These are phyloP conservation scores for Drosophila arizonae DNA, from an alignment of 1,140 invertebrate genomes.

Conservation along the genomic window DNA sequence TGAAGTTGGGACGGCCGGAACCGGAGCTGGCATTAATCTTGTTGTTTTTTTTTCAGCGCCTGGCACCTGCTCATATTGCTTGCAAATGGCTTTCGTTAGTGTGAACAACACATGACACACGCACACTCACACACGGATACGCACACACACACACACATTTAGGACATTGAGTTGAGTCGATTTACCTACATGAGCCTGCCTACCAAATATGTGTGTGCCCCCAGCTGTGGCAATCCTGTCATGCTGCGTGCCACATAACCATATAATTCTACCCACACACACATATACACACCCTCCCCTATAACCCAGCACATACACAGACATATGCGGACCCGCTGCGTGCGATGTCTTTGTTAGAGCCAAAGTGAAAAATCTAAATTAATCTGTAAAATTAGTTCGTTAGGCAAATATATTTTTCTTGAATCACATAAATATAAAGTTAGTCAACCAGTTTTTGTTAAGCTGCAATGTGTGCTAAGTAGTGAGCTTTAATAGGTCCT, in stretches of 20 bases:
- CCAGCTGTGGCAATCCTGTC: slow-evolving; percentile 49
- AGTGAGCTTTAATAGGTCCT: neutral
- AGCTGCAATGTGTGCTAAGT: neutral
- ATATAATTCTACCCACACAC: slow-evolving; percentile 27
- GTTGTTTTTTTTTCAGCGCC: slow-evolving; percentile 23
- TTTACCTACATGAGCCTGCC: slow-evolving; percentile 16
- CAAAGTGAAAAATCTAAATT: slow-evolving; percentile 62
- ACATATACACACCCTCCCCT: neutral
- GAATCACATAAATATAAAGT: slow-evolving; percentile 48
- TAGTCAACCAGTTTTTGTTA: slow-evolving; percentile 54
- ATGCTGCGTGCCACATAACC: slow-evolving; percentile 55
- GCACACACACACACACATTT: slow-evolving; percentile 17
- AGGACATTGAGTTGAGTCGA: slow-evolving; percentile 5
- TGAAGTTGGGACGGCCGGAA: neutral
- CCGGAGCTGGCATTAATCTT: slow-evolving; percentile 4
- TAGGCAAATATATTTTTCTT: slow-evolving; percentile 62
- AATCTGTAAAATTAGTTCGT: slow-evolving; percentile 75
- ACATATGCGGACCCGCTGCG: neutral
- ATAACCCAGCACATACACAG: neutral
- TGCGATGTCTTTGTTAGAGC: slow-evolving; percentile 37
- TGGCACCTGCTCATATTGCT: slow-evolving; percentile 25
- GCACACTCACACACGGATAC: neutral
- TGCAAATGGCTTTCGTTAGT: slow-evolving; percentile 26
- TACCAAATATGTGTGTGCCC: slow-evolving; percentile 10
- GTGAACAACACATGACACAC: slow-evolving; percentile 24